Evolutionary conservation across 2,113 vertebrate species (phyloP), one percentile per base, ranked within the genome.

Genomic region (Egretta garzetta): DNA sequence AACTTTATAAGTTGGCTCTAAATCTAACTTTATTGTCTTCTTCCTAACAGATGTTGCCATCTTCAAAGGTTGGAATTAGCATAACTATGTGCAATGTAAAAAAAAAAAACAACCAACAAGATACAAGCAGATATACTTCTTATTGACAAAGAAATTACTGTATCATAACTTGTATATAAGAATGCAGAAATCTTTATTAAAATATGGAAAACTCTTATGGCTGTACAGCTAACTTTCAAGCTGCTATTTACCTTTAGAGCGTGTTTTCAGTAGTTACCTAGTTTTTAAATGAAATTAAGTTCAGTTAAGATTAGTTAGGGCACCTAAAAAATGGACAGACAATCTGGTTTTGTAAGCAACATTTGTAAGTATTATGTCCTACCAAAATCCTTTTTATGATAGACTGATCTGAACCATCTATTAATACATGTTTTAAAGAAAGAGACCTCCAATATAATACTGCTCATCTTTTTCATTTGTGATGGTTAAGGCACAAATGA

Each of bases 181-280:
- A 94, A 95, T 62, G 28, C 62, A 91, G 73, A 86, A 76, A 76
- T 37, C 17, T 95, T 95, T 87, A 62, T 74, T 93, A 87, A 39
- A 3, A 43, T 88, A 82, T n/a, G 82, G 66, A 96, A 95, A 98
- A 86, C 35, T 64, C 76, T 43, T 39, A 81, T 2, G 27, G 12
- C 22, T 91, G 66, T 35, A 66, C 26, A 94, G 43, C 30, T 96
- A 95, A 67, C 19, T 77, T 92, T 80, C 27, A 94, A 86, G 70
- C 14, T 84, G 45, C 67, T 91, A 52, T 95, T 95, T 92, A 58
- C 10, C 2, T 92, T 63, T 39, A 81, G 77, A 95, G 93, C 6
- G 24, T 21, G 6, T 58, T 93, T 93, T 68, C 83, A 96, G 74
- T 79, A 87, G 24, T 80, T 80, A 76, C 8, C 1, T 66, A 30